Base-by-base conservation (phyloP, 2,113 vertebrate genomes). In the Empidonax traillii region DNA sequence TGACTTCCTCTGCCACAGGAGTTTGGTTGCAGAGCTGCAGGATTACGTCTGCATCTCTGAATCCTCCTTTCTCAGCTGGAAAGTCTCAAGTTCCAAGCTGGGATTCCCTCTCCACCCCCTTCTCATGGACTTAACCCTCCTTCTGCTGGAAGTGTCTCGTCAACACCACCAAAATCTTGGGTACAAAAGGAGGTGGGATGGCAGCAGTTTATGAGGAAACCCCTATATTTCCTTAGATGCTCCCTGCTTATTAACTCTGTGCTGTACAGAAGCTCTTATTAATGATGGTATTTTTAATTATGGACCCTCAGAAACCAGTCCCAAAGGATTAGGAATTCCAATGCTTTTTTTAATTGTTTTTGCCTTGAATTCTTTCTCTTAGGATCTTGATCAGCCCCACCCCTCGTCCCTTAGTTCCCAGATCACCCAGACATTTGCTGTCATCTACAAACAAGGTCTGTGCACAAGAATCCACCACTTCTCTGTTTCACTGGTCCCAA, bases 81-180 rank as follows among this genome's bases (percentile, higher is more conserved):
- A 98, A 97, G 98, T 95, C 93, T 98, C 98, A 95, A 97, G 96
- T 98, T 98, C 97, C 98, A 94, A 94, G 95, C 97, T 77, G 97
- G 94, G 97, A 96, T 97, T 97, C 97, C 97, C 95, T 98, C 97
- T 97, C 97, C 97, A 96, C 97, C 96, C 94, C 91, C 95, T 96
- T 92, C 85, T 49, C 55, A 55, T 69, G 83, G 51, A 68, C 93
- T 97, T 98, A 98, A 98, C 98, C 89, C 98, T 98, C 83, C 92
- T 96, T 82, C 52, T 97, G 97, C 97, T 94, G 94, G 95, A 94
- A 91, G 63, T 6, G 66, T 7, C 44, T 27, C 21, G n/a, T 39
- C 74, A 91, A 87, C 87, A 44, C 13, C 89, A 41, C 71, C 37
- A 23, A 61, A 37, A 3, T 18, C 65, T n/a, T 65, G 53, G 82